phyloP scores from a whole-genome alignment of 2,113 vertebrate genomes.

The Notothenia rossii region DNA sequence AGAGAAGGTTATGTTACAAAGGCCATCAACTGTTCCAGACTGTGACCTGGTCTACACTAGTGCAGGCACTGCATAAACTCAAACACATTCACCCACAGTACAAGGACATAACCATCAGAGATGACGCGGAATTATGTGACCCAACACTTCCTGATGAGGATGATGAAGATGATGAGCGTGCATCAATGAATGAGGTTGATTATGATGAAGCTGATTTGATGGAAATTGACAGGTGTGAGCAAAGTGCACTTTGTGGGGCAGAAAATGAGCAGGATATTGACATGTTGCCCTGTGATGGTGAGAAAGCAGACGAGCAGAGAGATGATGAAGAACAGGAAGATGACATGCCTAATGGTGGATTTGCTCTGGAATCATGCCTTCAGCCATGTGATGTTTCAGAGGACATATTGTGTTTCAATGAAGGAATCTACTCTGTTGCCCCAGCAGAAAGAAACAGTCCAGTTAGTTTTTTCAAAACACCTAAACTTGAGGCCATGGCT shows the following conservation, averaged over 20 bases:
- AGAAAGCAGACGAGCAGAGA: not conserved
- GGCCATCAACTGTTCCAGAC: slow-evolving; percentile 53
- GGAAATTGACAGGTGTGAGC: not conserved
- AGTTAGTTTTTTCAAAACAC: slow-evolving; percentile 42
- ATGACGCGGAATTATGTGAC: slow-evolving; percentile 19
- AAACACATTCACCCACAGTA: slow-evolving; percentile 50
- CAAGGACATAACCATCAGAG: slow-evolving; percentile 8
- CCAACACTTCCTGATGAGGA: slow-evolving; percentile 19
- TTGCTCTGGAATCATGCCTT: slow-evolving; percentile 43
- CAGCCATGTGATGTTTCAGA: slow-evolving; percentile 40
- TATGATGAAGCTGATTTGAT: not conserved
- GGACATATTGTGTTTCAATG: slow-evolving; percentile 41
- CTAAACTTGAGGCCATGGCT: slow-evolving; percentile 33
- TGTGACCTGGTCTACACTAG: slow-evolving; percentile 41
- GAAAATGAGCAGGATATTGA: not conserved
- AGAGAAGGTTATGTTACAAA: slow-evolving; percentile 40
- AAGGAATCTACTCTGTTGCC: slow-evolving; percentile 44
- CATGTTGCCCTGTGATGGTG: not conserved
- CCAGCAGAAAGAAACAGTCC: slow-evolving; percentile 34
- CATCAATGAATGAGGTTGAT: not conserved
- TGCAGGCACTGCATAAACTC: slow-evolving; percentile 25
- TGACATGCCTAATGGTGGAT: too few relatives aligned
- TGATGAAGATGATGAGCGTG: not conserved
- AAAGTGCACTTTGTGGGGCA: too few relatives aligned
- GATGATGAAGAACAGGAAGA: slow-evolving; percentile 8